These are phyloP conservation scores for Procavia capensis DNA, from an alignment of 2,113 vertebrate genomes.

Conservation along the genomic window DNA sequence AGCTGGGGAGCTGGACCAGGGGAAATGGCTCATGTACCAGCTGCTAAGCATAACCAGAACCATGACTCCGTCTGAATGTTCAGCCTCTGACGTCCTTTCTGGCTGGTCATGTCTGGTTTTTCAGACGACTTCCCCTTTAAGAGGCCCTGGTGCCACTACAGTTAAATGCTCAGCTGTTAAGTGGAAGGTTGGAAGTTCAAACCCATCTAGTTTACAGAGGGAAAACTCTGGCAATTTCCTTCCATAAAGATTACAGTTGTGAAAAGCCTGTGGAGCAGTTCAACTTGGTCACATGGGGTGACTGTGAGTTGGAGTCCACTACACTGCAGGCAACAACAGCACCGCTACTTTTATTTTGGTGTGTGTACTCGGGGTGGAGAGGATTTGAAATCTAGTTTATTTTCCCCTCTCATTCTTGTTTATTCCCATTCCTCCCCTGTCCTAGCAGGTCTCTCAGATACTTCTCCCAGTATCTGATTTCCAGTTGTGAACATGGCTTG, in stretches of 20 bases:
- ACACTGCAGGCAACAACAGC: neutral
- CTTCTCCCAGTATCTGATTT: neutral
- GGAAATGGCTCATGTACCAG: neutral
- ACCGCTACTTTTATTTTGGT: conserved; percentile 27
- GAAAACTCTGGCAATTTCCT: neutral
- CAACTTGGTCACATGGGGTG: neutral
- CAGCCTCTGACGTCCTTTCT: neutral
- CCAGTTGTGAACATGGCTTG: neutral
- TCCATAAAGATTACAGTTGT: neutral
- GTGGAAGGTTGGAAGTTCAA: neutral
- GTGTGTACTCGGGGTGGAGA: neutral
- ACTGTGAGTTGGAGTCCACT: neutral
- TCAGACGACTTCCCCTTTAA: neutral
- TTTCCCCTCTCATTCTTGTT: neutral
- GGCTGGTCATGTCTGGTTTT: neutral
- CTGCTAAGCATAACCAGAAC: neutral
- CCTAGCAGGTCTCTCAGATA: neutral
- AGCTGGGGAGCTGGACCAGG: neutral
- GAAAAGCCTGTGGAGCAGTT: neutral
- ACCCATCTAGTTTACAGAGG: neutral
- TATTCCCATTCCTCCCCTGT: neutral
- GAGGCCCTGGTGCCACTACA: neutral
- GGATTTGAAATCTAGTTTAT: conserved; percentile 9
- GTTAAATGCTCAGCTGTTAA: neutral
- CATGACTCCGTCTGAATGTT: neutral